Percentiles rank a stretch among this genome's conserved stretches.
phyloP scores from a whole-genome alignment of 2,888 invertebrate species.

The Leucoptera coffeella region DNA sequence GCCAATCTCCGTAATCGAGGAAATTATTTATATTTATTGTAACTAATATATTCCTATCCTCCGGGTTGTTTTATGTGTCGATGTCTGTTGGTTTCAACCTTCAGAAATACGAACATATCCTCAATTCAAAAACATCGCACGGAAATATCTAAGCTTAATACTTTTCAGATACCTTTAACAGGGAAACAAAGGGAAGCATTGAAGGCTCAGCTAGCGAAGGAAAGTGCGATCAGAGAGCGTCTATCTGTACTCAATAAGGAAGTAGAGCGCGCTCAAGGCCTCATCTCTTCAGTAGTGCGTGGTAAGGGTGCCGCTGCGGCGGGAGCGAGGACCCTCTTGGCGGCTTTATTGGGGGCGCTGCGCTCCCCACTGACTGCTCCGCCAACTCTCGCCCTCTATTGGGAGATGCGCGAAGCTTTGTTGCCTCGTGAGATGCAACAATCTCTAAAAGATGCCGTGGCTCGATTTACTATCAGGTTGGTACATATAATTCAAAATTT shows the following conservation, averaged over 20 bases:
- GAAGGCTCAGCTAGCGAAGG: slow-evolving; percentile 80
- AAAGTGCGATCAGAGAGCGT: slow-evolving; percentile 66
- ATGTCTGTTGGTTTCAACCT: too few species aligned
- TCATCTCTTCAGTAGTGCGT: slow-evolving; percentile 30
- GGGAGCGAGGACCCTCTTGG: slow-evolving; percentile 17
- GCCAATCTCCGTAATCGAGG: too few species aligned
- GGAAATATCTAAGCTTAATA: not conserved
- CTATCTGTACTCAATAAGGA: slow-evolving; percentile 43
- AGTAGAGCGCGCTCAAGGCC: slow-evolving; percentile 17
- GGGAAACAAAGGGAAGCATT: slow-evolving; percentile 91
- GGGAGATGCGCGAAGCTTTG: slow-evolving; percentile 48
- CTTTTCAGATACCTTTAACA: slow-evolving; percentile 30
- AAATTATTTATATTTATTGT: too few species aligned
- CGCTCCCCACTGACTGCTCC: slow-evolving; percentile 76
- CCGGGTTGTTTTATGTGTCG: too few species aligned
- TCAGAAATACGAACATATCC: too few species aligned
- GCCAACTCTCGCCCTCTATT: slow-evolving; percentile 54
- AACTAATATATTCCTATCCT: too few species aligned
- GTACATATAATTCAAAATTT: too few species aligned
- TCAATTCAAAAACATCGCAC: not conserved
- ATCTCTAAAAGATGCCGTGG: slow-evolving; percentile 54
- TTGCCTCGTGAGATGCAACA: slow-evolving; percentile 21
- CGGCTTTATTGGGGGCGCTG: slow-evolving; percentile 55
- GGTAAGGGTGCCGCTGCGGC: slow-evolving; percentile 32
- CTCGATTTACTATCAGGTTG: slow-evolving; percentile 64